Conservation (phyloP, 2,113 vertebrate species). For the Erythrocercus mccallii region DNA sequence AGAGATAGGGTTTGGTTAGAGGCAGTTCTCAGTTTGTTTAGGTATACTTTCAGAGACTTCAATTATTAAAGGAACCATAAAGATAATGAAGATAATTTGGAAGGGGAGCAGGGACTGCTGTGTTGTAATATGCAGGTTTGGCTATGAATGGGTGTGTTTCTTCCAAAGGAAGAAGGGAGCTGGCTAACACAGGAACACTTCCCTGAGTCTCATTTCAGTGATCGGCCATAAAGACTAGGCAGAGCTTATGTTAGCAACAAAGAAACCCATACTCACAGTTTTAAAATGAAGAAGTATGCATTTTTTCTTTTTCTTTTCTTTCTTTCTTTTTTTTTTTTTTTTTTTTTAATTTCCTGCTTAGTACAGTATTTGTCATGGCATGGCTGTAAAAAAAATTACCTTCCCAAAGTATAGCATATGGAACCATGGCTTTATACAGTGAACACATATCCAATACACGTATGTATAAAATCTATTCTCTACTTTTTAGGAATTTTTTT, state of each 20-base stretch:
- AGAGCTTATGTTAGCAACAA: background rate
- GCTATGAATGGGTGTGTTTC: rapidly evolving
- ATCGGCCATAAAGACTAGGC: background rate
- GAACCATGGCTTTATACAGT: background rate
- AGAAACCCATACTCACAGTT: background rate
- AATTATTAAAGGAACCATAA: background rate
- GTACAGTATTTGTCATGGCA: background rate
- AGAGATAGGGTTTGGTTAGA: background rate
- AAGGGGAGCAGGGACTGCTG: background rate
- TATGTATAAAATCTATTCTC: background rate
- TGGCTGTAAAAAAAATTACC: background rate
- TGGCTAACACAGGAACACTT: background rate
- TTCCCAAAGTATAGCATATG: background rate
- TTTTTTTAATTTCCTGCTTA: rapidly evolving
- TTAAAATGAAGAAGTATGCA: background rate
- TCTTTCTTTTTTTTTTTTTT: too few relatives aligned
- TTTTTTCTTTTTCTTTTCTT: rapidly evolving
- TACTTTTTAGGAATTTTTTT: background rate
- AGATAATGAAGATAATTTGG: background rate
- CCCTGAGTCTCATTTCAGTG: background rate
- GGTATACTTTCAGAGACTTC: background rate
- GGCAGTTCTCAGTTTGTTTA: background rate
- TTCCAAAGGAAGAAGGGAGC: background rate
- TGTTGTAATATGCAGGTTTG: background rate
- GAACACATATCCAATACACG: rapidly evolving